phyloP scores from a whole-genome alignment of 2,888 invertebrate genomes.

The Lycaena phlaeas region DNA sequence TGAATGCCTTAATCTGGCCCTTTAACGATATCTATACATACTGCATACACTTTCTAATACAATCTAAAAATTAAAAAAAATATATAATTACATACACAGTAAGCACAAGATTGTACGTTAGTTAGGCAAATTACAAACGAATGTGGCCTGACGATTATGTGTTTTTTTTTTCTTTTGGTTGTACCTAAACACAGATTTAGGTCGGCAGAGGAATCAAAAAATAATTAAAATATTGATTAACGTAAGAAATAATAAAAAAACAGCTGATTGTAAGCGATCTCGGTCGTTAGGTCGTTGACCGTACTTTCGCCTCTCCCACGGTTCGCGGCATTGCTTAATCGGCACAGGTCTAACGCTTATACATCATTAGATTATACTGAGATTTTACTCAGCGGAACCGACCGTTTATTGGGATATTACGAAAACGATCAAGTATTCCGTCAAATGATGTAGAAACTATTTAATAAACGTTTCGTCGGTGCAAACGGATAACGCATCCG shows the following conservation, averaged over 20 bases:
- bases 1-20: slow-evolving; percentile 1
- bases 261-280: slow-evolving; percentile 61
- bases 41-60: not conserved
- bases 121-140: too few species aligned
- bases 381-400: slow-evolving; percentile 1
- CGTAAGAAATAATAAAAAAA: slow-evolving; percentile 36
- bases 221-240: too few species aligned
- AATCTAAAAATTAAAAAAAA: too few species aligned
- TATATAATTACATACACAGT: too few species aligned
- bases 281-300: slow-evolving; percentile 56
- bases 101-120: too few species aligned
- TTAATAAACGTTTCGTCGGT: not conserved
- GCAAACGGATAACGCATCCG: not conserved
- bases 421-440: not conserved
- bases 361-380: slow-evolving; percentile 2
- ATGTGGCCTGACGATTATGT: too few species aligned
- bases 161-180: too few species aligned
- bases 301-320: slow-evolving; percentile 69
- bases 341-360: slow-evolving; percentile 10
- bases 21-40: not conserved
- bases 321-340: slow-evolving; percentile 48
- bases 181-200: too few species aligned
- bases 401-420: not conserved
- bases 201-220: too few species aligned
- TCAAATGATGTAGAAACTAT: not conserved